Conservation (phyloP, 2,888 invertebrate species). For the Pimpla rufipes region DNA sequence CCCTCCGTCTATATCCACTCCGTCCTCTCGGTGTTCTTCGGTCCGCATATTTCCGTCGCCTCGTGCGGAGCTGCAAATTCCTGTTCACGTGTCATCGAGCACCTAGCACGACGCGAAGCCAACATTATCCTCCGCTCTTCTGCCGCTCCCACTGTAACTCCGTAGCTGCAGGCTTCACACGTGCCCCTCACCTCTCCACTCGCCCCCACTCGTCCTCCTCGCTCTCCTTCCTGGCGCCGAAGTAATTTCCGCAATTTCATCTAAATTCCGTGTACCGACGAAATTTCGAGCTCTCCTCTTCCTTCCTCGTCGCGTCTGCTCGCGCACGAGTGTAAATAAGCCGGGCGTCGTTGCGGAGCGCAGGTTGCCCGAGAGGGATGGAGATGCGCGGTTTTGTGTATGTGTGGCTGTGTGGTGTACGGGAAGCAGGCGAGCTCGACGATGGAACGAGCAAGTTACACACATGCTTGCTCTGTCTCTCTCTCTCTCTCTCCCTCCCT, state of each 20-base stretch:
- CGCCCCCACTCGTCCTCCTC: too few relatives aligned
- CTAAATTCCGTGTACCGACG: slow-evolving; percentile 83
- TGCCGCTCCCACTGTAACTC: slow-evolving; percentile 49
- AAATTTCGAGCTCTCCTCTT: slow-evolving; percentile 79
- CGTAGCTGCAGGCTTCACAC: slow-evolving; percentile 41
- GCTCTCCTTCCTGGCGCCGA: slow-evolving; percentile 69
- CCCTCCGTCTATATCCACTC: background rate
- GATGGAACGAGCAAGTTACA: slow-evolving; percentile 36
- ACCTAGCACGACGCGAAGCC: slow-evolving; percentile 47
- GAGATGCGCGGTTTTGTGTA: slow-evolving; percentile 23
- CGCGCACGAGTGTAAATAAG: slow-evolving; percentile 67
- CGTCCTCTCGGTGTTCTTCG: background rate
- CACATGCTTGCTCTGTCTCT: background rate
- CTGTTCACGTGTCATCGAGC: slow-evolving; percentile 61
- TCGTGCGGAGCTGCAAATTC: slow-evolving; percentile 41
- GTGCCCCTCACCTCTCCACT: slow-evolving; percentile 19
- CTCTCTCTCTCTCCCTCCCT: slow-evolving; percentile 9
- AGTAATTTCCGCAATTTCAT: slow-evolving; percentile 85
- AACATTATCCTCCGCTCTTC: slow-evolving; percentile 41
- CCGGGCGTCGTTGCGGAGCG: slow-evolving; percentile 51
- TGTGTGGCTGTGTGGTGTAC: slow-evolving; percentile 37
- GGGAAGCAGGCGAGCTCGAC: slow-evolving; percentile 38
- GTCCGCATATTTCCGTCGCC: slow-evolving; percentile 16
- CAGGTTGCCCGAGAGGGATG: slow-evolving; percentile 60
- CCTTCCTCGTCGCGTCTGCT: slow-evolving; percentile 51